These are phyloP conservation scores for Thinocorus orbignyianus DNA, from an alignment of 2,113 vertebrate genomes.

Conservation along the genomic window DNA sequence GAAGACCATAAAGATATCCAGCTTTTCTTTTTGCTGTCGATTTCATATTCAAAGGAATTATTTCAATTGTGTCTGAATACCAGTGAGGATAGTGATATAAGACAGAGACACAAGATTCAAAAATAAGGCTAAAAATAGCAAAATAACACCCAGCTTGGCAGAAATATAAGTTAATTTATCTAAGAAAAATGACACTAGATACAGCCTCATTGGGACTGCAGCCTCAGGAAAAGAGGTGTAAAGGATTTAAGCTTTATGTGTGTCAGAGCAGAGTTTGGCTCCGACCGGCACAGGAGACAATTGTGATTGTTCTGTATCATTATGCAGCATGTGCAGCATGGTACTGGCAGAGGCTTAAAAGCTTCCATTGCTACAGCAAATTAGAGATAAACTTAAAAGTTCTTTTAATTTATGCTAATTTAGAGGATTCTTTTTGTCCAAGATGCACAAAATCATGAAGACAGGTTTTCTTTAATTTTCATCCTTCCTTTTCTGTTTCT, in stretches of 20 bases:
- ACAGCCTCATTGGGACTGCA: not conserved
- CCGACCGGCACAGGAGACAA: not conserved
- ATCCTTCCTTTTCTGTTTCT: not conserved
- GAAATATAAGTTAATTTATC: not conserved
- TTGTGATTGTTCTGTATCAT: not conserved
- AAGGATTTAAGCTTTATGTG: not conserved
- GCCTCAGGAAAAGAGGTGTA: not conserved
- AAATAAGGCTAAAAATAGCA: not conserved
- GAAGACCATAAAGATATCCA: not conserved
- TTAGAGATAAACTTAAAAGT: not conserved
- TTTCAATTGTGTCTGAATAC: not conserved
- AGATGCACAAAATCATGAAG: accelerated
- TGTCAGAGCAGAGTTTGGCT: not conserved
- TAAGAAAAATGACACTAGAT: not conserved
- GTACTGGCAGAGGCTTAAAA: not conserved
- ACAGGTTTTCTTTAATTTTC: not conserved
- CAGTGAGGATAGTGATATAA: not conserved
- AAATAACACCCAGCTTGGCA: not conserved
- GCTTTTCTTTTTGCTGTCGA: not conserved
- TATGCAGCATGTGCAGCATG: not conserved
- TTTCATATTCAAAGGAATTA: not conserved
- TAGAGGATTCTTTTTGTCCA: not conserved
- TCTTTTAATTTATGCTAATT: not conserved
- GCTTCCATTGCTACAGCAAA: not conserved
- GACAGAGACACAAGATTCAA: not conserved